Evolutionary conservation across 1,140 invertebrate genomes (phyloP).

Genomic region (Pogonus chalceus): DNA sequence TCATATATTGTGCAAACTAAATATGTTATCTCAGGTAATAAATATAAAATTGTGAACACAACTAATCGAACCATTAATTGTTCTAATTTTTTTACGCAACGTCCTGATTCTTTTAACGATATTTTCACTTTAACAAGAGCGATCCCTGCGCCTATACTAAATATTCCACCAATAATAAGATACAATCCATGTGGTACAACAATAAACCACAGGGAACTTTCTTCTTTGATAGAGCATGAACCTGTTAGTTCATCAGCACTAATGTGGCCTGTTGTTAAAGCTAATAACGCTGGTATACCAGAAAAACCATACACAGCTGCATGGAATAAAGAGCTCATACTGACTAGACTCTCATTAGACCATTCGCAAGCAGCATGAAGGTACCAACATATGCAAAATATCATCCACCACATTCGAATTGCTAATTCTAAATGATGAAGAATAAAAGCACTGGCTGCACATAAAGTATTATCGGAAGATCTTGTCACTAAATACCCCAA

Average conservation of each 20-base stretch:
- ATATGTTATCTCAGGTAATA: background rate
- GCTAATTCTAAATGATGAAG: conserved; percentile 72
- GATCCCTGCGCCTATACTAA: background rate
- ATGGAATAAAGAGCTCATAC: conserved; percentile 67
- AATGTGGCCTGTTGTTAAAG: conserved; percentile 44
- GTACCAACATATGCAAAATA: conserved; percentile 70
- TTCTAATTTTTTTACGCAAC: background rate
- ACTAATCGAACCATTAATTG: background rate
- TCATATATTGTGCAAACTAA: background rate
- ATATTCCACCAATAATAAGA: background rate
- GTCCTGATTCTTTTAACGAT: background rate
- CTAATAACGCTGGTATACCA: conserved; percentile 63
- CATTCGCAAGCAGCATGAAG: conserved; percentile 72
- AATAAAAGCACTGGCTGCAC: conserved; percentile 71
- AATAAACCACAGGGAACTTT: background rate
- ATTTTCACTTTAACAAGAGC: background rate
- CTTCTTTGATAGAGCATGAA: background rate
- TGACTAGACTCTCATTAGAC: conserved; percentile 74
- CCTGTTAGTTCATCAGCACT: background rate
- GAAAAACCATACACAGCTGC: conserved; percentile 74
- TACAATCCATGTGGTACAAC: background rate
- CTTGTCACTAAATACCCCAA: conserved; percentile 41
- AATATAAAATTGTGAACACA: background rate
- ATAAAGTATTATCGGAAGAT: conserved; percentile 64
- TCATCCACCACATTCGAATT: conserved; percentile 70